Conservation (phyloP, 2,888 invertebrate species). For the Drepanosiphum platanoidis region DNA sequence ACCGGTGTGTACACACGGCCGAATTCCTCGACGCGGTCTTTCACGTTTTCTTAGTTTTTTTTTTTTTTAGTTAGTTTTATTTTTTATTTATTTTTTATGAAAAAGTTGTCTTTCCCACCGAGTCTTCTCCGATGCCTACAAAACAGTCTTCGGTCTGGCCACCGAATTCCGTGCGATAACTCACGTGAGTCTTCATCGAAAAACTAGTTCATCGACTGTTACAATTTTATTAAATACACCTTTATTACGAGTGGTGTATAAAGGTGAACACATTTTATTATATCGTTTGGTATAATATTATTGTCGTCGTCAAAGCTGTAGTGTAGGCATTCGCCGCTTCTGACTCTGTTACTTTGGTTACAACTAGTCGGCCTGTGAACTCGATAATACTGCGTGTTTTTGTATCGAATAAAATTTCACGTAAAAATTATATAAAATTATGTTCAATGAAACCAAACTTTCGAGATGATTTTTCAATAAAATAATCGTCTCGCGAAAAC, state of each 20-base stretch:
- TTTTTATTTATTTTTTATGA: not conserved
- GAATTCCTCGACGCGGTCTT: not conserved
- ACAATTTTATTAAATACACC: not conserved
- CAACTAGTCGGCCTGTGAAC: no score
- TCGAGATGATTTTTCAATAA: no score
- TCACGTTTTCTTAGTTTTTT: no score
- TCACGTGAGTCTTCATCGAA: not conserved
- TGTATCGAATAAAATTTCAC: no score
- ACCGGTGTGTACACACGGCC: not conserved
- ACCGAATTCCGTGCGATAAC: not conserved
- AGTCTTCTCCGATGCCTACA: not conserved
- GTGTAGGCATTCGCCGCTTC: no score
- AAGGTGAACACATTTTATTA: not conserved
- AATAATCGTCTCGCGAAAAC: no score
- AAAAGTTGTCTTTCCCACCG: not conserved
- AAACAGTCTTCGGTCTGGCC: not conserved
- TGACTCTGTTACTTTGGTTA: no score
- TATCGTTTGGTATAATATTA: not conserved
- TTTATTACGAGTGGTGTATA: not conserved
- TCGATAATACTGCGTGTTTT: no score
- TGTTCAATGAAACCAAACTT: no score
- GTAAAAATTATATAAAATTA: no score
- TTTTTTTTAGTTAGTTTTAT: no score
- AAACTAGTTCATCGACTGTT: not conserved
- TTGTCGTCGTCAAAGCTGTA: not conserved